Conservation (phyloP, 2,113 vertebrate species). For the Sceloporus undulatus region DNA sequence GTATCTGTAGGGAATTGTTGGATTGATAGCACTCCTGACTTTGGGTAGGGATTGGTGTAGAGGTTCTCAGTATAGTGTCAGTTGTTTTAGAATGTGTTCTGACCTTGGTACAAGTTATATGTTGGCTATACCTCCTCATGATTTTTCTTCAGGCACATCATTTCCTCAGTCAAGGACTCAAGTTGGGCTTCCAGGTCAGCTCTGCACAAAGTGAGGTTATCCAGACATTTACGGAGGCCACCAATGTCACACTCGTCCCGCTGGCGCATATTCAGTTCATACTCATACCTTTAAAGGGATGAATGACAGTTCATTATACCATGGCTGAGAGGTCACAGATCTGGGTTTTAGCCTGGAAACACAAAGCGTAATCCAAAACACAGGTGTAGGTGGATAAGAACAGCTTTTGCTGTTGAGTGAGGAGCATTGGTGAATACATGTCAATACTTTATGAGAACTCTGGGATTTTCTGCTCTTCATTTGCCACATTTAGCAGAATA, state of each 20-base stretch:
- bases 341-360: neutral
- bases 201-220: slow-evolving; percentile 38
- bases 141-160: slow-evolving; percentile 50
- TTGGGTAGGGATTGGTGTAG: neutral
- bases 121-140: slow-evolving; percentile 53
- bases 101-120: neutral
- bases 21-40: neutral
- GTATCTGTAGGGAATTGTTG: neutral
- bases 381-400: neutral
- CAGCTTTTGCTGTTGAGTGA: neutral
- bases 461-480: neutral
- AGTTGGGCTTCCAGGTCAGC: slow-evolving; percentile 53
- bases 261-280: slow-evolving; percentile 40
- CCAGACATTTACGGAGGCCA: slow-evolving; percentile 51
- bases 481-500: neutral
- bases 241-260: slow-evolving; percentile 51
- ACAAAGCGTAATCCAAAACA: no score
- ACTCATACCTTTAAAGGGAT: slow-evolving; percentile 3
- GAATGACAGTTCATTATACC: neutral
- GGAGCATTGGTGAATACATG: neutral
- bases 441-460: neutral
- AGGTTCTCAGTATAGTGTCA: neutral
- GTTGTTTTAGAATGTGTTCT: neutral
- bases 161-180: slow-evolving; percentile 48
- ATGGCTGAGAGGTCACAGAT: neutral